A percentile compares a stretch with the other conserved stretches of the same genome.
phyloP scores from a whole-genome alignment of 2,797 vertebrate genomes.

The Ctenopoma multispine region DNA sequence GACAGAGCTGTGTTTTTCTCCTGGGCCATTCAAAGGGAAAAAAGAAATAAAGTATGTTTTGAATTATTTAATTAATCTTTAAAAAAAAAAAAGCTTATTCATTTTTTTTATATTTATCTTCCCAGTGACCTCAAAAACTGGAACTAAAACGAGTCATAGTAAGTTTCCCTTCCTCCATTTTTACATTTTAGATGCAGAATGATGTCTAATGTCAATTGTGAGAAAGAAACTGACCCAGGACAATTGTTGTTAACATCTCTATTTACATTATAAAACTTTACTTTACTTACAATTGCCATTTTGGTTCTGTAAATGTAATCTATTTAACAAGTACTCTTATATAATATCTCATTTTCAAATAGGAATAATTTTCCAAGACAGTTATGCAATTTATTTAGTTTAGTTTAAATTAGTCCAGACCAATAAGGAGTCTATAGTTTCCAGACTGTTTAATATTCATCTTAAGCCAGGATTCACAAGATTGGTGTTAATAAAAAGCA shows the following conservation, averaged over 20 bases:
- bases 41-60: constrained; percentile 3
- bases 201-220: too few species aligned
- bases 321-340: background rate
- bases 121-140: constrained; percentile 85
- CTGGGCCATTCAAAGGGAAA: background rate
- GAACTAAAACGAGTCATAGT: constrained; percentile 75
- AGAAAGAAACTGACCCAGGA: too few species aligned
- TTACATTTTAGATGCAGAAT: constrained; percentile 1
- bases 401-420: background rate
- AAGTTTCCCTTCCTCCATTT: constrained; percentile 31
- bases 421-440: background rate
- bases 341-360: too few species aligned
- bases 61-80: constrained; percentile 30
- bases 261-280: too few species aligned
- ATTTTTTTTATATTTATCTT: constrained; percentile 44
- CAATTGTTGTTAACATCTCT: too few species aligned
- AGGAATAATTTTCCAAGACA: too few species aligned
- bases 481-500: background rate
- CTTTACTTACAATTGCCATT: too few species aligned
- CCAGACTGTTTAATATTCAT: background rate
- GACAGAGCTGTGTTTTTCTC: constrained; percentile 20
- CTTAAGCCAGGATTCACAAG: background rate
- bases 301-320: too few species aligned
- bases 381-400: background rate
- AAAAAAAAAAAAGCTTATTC: constrained; percentile 12